phyloP scores from a whole-genome alignment of 2,888 invertebrate species.

The Ennomos fuscantarius region DNA sequence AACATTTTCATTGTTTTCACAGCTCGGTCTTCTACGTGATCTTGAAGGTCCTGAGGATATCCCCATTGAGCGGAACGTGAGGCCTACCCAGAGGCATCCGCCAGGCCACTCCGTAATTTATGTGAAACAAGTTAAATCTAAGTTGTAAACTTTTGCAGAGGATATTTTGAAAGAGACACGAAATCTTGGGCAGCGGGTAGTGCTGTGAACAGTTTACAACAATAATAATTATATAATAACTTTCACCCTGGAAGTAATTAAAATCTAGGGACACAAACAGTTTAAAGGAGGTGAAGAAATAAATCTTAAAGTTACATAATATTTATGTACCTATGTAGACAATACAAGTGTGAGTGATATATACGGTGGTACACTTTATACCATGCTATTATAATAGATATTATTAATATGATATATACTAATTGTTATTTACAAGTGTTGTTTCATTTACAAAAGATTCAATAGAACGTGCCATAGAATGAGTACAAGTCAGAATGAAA shows the following conservation, averaged over 20 bases:
- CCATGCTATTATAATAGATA: slow-evolving; percentile 14
- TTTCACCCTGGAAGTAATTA: not conserved
- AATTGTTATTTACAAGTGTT: slow-evolving; percentile 9
- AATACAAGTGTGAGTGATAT: slow-evolving; percentile 20
- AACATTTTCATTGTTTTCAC: slow-evolving; percentile 38
- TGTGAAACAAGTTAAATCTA: slow-evolving; percentile 75
- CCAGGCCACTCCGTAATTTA: slow-evolving; percentile 80
- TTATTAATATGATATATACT: slow-evolving; percentile 9
- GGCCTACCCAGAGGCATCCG: slow-evolving; percentile 78
- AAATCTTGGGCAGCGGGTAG: slow-evolving; percentile 1
- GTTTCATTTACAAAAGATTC: slow-evolving; percentile 1
- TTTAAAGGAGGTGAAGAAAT: not conserved
- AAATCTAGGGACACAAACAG: slow-evolving; percentile 1
- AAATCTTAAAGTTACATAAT: slow-evolving; percentile 27
- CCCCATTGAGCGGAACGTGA: slow-evolving; percentile 77
- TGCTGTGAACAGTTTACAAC: slow-evolving; percentile 26
- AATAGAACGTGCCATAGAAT: not conserved
- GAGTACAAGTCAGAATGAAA: too few species aligned
- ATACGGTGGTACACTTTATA: slow-evolving; percentile 23
- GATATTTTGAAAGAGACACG: not conserved
- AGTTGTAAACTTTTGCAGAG: slow-evolving; percentile 54
- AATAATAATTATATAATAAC: slow-evolving; percentile 2
- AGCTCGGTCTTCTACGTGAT: slow-evolving; percentile 72
- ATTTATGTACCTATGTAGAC: slow-evolving; percentile 27
- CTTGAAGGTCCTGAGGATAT: slow-evolving; percentile 70